Evolutionary conservation across 2,888 invertebrate genomes (phyloP).

Genomic region (Trissoscelio sp.): DNA sequence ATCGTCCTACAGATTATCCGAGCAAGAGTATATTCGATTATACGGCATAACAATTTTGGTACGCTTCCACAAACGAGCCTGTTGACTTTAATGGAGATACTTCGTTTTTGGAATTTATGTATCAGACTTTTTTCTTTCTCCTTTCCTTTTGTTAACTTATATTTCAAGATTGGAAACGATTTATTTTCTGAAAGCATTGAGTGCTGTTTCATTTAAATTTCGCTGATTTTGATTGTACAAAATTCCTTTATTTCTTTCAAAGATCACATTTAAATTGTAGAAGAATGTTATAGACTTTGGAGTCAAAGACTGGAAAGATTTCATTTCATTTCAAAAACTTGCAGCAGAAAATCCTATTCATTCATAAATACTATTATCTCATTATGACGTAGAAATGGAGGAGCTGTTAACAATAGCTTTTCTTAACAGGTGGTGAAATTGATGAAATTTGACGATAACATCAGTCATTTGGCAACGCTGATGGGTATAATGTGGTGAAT

Average conservation of each 20-base stretch:
- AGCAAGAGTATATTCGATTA: conserved; percentile 41
- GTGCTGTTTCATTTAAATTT: background rate
- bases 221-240: background rate
- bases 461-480: conserved; percentile 6
- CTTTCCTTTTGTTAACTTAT: background rate
- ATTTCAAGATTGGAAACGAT: conserved; percentile 5
- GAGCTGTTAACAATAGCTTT: background rate
- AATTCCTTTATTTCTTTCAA: background rate
- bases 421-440: background rate
- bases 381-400: no score
- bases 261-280: background rate
- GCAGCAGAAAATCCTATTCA: no score
- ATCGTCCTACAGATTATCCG: conserved; percentile 26
- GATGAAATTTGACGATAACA: background rate
- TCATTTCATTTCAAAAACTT: background rate
- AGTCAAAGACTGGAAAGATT: background rate
- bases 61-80: conserved; percentile 24
- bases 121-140: background rate
- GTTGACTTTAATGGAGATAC: conserved; percentile 25
- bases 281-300: background rate
- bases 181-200: background rate
- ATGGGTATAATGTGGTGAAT: conserved; percentile 1
- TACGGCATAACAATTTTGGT: conserved; percentile 38
- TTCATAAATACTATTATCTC: no score
- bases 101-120: conserved; percentile 19